Base-by-base conservation (phyloP, 2,797 vertebrate genomes). In the Chloroceryle inda region DNA sequence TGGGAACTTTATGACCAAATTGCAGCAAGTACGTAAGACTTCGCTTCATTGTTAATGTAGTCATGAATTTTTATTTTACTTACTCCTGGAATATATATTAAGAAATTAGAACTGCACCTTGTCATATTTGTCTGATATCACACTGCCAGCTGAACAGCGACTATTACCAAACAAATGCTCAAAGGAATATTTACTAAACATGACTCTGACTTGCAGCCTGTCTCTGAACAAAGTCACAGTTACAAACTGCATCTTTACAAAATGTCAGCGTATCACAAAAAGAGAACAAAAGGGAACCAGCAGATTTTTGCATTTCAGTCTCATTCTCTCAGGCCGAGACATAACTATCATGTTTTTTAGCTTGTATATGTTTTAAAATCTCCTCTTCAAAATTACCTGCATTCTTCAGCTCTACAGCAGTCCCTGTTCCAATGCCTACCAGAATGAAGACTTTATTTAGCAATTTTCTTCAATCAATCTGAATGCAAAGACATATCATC, bases 381-480 rank as follows among this genome's bases (percentile, higher is more conserved):
- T 53, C 45, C 21, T 14, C 33, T 83, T 81, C 33, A 79, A 69
- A 90, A 87, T 58, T 29, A 92, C 42, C 52, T 77, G n/a, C 49
- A 45, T 56, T 79, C 52, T 85, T 73, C 73, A 77, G 49, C 72
- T n/a, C 61, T 73, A 59, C 49, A 50, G 56, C 66, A 84, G 73
- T 22, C 58, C 45, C 37, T 55, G 2, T 74, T 87, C 50, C 52
- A 93, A 38, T 20, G 61, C 49, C 77, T 53, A 79, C 26, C 52
- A 62, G 59, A 91, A 95, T 10, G 35, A 38, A 91, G 84, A 59
- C 17, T 64, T 85, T 33, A 76, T 56, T 61, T 1, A 83, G 35
- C 55, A 89, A 76, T 92, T 88, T 88, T 61, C 73, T 90, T 79
- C 58, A 80, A 63, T 95, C 76, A 87, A 71, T 89, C 90, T 68